Conservation (phyloP, 2,113 vertebrate genomes). For the Ammodytes marinus region DNA sequence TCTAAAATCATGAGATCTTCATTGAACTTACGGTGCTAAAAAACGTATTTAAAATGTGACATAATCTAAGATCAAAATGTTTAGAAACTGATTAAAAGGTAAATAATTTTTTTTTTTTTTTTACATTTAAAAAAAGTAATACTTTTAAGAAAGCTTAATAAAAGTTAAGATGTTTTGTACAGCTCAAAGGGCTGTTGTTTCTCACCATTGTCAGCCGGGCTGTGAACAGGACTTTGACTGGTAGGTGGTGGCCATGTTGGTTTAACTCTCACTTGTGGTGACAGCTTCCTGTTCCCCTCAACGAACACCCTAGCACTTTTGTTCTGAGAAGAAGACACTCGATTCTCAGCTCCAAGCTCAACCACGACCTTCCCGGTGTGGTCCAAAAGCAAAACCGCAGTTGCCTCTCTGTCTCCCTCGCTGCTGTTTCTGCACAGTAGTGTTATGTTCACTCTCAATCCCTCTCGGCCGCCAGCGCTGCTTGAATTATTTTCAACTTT, state of each 20-base stretch:
- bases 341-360: conserved; percentile 33
- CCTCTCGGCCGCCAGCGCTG: neutral
- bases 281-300: conserved; percentile 42
- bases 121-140: neutral
- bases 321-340: conserved; percentile 47
- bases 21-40: neutral
- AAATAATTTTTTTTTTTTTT: neutral
- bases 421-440: conserved; percentile 38
- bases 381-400: conserved; percentile 39
- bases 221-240: conserved; percentile 20
- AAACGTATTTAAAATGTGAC: neutral
- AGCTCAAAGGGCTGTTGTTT: neutral
- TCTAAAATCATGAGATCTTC: neutral
- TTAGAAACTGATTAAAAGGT: neutral
- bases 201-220: conserved; percentile 22
- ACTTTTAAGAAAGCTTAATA: neutral
- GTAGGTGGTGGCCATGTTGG: conserved; percentile 23
- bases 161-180: neutral
- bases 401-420: conserved; percentile 21
- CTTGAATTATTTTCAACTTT: neutral
- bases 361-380: conserved; percentile 27
- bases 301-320: conserved; percentile 11
- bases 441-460: conserved; percentile 18
- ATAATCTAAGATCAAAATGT: neutral
- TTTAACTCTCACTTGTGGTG: conserved; percentile 25